These are phyloP conservation scores for Muricea muricata DNA, from an alignment of 92 coral and sea anemone genomes.

Conservation along the genomic window DNA sequence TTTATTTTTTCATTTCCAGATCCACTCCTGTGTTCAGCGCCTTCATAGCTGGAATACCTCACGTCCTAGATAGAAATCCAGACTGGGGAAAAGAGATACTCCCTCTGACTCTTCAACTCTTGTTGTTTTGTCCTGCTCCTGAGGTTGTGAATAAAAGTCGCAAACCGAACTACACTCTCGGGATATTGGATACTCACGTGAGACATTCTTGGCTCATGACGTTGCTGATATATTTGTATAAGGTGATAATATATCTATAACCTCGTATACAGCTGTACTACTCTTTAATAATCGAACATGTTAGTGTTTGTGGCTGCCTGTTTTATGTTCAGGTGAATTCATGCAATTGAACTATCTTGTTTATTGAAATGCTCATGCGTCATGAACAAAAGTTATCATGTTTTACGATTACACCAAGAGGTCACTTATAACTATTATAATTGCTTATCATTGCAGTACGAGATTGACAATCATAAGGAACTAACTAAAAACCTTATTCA, in stretches of 20 bases:
- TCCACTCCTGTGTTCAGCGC: constrained; percentile 97
- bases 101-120: constrained; percentile 86
- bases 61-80: constrained; percentile 92
- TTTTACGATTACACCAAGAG: no score
- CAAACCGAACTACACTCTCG: constrained; percentile 82
- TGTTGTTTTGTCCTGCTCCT: constrained; percentile 98
- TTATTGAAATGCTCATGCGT: no score
- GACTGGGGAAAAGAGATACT: constrained; percentile 95
- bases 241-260: constrained; percentile 55
- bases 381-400: no score
- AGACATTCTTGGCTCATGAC: constrained; percentile 93
- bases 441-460: constrained; percentile 66
- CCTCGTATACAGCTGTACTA: no score
- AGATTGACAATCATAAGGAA: constrained; percentile 86
- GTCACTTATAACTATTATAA: no score
- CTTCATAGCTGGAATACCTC: constrained; percentile 93
- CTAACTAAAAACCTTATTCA: constrained; percentile 93
- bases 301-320: no score
- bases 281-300: no score
- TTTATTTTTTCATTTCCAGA: constrained; percentile 41
- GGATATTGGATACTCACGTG: constrained; percentile 78
- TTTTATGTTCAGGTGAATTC: no score
- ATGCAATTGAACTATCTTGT: no score
- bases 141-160: constrained; percentile 83
- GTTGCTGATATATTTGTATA: constrained; percentile 82